Base-by-base conservation (phyloP, 2,797 vertebrate species). In the Parotocinclus haroldoi region DNA sequence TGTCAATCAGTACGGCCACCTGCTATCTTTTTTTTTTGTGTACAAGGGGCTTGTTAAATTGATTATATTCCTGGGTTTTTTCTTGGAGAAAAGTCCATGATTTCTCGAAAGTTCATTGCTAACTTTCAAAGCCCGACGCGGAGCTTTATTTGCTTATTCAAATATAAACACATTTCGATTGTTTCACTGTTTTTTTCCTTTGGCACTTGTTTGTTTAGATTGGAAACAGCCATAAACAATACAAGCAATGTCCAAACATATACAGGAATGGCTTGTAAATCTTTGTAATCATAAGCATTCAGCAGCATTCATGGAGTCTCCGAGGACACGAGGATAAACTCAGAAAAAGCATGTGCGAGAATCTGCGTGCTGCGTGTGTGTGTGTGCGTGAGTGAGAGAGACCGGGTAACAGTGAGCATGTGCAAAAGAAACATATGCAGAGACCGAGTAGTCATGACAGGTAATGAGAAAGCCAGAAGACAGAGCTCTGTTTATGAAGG, bases 391-490 rank as follows among this genome's bases (percentile, higher is more conserved):
- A 10, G 38, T 57, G 14, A 40, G 55, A 44, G 27, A 36, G 52
- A n/a, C 19, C 37, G 52, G n/a, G 27, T 58, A 45, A 12, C 11
- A 46, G 10, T 27, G 10, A 46, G 45, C 12, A 46, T n/a, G 45
- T 46, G 45, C n/a, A 46, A 51, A 51, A 49, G 17, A 66, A 36
- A 57, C 49, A 57, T 40, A 63, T 16, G 37, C 14, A 44, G 39
- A 58, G n/a, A 12, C n/a, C n/a, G 17, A 48, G 39, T 7, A 13
- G 36, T 37, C 63, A 53, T 57, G 54, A 53, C 49, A 60, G 46
- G 56, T 49, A 65, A 58, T 54, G 58, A 65, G 64, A 69, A 64
- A 58, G 40, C 45, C 45, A 61, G 49, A 50, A 54, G 19, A 18
- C 42, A 36, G 49, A 40, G 68, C 19, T 45, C 18, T 58, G 39